These are phyloP conservation scores for Dermochelys coriacea DNA, from an alignment of 2,797 vertebrate species.

Conservation along the genomic window DNA sequence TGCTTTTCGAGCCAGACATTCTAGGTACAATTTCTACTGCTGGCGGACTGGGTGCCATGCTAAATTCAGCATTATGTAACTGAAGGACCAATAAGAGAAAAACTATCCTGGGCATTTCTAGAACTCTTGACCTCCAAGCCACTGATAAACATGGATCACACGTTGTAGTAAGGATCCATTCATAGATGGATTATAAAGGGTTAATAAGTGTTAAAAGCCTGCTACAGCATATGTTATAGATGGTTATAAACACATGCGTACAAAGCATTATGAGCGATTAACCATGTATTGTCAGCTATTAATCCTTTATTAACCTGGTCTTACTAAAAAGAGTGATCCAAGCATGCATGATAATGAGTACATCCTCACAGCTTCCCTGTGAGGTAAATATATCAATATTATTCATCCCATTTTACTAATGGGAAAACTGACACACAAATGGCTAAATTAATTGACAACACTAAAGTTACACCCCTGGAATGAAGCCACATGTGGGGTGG, in stretches of 20 bases:
- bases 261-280: neutral
- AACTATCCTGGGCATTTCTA: neutral
- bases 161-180: neutral
- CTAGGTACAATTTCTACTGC: neutral
- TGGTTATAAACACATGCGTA: neutral
- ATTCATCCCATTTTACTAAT: neutral
- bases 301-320: neutral
- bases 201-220: neutral
- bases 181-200: neutral
- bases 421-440: neutral
- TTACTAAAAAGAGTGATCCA: neutral
- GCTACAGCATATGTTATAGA: neutral
- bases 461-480: neutral
- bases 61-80: neutral
- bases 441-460: neutral
- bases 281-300: neutral
- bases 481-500: neutral
- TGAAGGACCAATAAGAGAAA: neutral
- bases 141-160: neutral
- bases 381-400: neutral
- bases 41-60: too few species aligned
- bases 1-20: neutral
- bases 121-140: neutral
- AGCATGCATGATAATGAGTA: neutral
- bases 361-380: neutral